Percentiles rank a stretch among this genome's conserved stretches.
These are phyloP conservation scores for Parapsyche elsis DNA, from an alignment of 1,140 invertebrate species.

Conservation along the genomic window DNA sequence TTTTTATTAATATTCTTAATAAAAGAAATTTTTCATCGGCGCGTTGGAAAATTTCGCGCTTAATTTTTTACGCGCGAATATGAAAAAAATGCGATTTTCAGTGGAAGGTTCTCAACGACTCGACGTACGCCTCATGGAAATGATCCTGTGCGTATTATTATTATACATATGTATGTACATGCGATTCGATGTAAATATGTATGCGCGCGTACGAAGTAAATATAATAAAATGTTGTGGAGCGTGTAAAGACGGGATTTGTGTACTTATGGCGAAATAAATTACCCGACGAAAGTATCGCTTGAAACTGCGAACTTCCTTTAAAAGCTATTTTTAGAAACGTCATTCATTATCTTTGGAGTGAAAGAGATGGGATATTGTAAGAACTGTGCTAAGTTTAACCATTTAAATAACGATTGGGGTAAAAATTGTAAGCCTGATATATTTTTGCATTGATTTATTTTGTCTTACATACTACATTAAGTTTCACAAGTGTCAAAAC, in stretches of 20 bases:
- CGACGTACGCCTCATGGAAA: too few species aligned
- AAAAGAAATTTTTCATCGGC: slow-evolving; percentile 5
- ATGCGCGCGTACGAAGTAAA: background rate
- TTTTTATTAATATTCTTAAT: slow-evolving; percentile 1
- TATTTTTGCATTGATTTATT: too few species aligned
- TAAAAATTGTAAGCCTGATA: too few species aligned
- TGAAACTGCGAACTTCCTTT: background rate
- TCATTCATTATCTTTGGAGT: too few species aligned
- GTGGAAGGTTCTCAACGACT: background rate
- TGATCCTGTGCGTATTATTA: background rate
- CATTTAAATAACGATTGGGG: too few species aligned
- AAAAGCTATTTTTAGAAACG: background rate
- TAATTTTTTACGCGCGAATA: slow-evolving; percentile 29
- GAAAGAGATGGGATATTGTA: too few species aligned
- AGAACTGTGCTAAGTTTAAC: too few species aligned
- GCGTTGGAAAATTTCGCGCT: slow-evolving; percentile 13
- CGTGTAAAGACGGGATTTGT: background rate
- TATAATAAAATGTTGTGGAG: background rate
- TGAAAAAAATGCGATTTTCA: background rate
- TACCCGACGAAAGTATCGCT: background rate
- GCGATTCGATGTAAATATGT: background rate
- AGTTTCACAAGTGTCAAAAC: too few species aligned
- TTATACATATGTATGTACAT: background rate
- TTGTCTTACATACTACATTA: too few species aligned
- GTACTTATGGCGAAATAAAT: background rate